Evolutionary conservation across 2,888 invertebrate genomes (phyloP).

Genomic region (Fissipunctia ypsillon): DNA sequence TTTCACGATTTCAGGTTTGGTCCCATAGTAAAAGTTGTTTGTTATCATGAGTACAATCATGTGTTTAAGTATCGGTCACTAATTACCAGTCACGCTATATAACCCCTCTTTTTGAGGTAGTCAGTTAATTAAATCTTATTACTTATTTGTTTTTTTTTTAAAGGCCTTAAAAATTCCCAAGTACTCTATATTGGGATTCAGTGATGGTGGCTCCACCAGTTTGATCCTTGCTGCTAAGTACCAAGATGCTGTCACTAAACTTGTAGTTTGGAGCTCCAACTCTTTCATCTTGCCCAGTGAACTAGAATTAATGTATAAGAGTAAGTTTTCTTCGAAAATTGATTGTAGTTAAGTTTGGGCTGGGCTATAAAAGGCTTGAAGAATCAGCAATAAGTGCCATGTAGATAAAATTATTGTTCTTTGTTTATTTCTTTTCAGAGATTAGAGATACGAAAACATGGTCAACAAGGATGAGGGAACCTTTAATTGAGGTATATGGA

Average conservation of each 20-base stretch:
- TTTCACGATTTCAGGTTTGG: no score
- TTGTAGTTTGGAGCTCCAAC: constrained; percentile 95
- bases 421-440: constrained; percentile 81
- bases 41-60: no score
- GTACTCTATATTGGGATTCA: constrained; percentile 96
- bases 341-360: not conserved
- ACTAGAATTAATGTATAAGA: constrained; percentile 77
- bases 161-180: constrained; percentile 91
- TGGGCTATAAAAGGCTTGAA: not conserved
- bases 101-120: not conserved
- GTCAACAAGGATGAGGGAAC: constrained; percentile 94
- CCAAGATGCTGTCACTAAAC: constrained; percentile 92
- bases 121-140: not conserved
- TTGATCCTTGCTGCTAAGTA: constrained; percentile 94
- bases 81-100: no score
- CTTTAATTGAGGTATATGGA: constrained; percentile 94
- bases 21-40: no score
- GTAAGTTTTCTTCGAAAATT: constrained; percentile 64
- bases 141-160: constrained; percentile 11
- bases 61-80: no score
- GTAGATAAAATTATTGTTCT: no score
- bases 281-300: constrained; percentile 94
- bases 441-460: constrained; percentile 94
- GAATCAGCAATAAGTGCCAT: no score
- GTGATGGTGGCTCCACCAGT: constrained; percentile 96